Percentiles rank a stretch among this genome's conserved stretches.
phyloP scores from a whole-genome alignment of 2,888 invertebrate species.

The Erpobdella octoculata region DNA sequence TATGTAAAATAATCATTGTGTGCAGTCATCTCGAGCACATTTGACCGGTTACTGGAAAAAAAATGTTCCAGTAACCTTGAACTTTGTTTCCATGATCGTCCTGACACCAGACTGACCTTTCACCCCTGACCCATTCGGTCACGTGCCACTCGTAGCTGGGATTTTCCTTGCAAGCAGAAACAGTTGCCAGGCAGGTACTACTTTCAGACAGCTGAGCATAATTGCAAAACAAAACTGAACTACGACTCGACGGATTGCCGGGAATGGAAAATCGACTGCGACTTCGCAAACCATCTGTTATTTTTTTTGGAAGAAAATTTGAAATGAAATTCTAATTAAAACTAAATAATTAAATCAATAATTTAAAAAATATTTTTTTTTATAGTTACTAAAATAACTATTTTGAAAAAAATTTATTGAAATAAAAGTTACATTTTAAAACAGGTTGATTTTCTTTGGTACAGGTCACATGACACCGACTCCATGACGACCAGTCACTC shows the following conservation, averaged over 20 bases:
- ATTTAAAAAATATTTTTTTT: not conserved
- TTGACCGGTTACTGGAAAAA: too few relatives aligned
- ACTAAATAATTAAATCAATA: not conserved
- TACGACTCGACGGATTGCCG: too few relatives aligned
- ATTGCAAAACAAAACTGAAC: not conserved
- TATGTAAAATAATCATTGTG: too few relatives aligned
- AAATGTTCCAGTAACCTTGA: not conserved
- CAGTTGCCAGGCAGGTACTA: not conserved
- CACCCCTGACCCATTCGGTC: not conserved
- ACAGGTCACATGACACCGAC: slow-evolving; percentile 32
- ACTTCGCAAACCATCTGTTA: not conserved
- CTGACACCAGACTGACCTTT: slow-evolving; percentile 5
- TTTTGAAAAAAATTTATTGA: not conserved
- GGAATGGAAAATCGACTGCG: too few relatives aligned
- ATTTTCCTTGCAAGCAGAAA: not conserved
- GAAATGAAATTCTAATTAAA: too few relatives aligned
- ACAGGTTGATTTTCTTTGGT: not conserved
- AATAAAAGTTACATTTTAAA: not conserved
- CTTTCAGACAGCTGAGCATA: not conserved
- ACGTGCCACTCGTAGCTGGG: slow-evolving; percentile 9
- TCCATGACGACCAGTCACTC: slow-evolving; percentile 36
- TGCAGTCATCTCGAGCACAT: too few relatives aligned
- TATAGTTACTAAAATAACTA: not conserved
- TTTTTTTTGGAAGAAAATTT: too few relatives aligned
- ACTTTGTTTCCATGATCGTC: slow-evolving; percentile 10